These are phyloP conservation scores for Platycheirus albimanus DNA, from an alignment of 2,888 invertebrate genomes.

Conservation along the genomic window DNA sequence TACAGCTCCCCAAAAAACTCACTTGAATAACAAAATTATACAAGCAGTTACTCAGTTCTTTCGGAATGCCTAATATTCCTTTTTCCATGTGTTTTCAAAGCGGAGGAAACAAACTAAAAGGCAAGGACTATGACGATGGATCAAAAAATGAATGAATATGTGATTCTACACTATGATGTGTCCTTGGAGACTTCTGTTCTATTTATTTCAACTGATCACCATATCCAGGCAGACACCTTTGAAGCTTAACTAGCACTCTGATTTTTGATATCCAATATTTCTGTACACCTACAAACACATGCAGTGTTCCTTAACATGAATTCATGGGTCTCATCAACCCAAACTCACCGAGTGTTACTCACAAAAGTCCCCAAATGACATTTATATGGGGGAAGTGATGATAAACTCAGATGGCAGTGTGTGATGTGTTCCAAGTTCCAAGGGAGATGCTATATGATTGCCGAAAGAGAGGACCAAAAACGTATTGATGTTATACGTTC, in stretches of 20 bases:
- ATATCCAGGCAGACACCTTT: neutral
- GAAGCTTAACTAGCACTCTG: slow-evolving; percentile 5
- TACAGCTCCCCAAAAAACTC: neutral
- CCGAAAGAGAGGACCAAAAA: slow-evolving; percentile 16
- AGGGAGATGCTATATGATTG: slow-evolving; percentile 33
- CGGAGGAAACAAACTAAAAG: neutral
- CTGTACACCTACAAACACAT: too few species aligned
- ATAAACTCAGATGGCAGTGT: slow-evolving; percentile 64
- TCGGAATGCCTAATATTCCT: slow-evolving; percentile 19
- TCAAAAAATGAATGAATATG: slow-evolving; percentile 53
- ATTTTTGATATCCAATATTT: too few species aligned
- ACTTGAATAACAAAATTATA: slow-evolving; percentile 30
- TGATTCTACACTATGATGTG: slow-evolving; percentile 58
- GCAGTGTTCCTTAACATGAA: slow-evolving; percentile 35
- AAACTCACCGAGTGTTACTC: slow-evolving; percentile 45
- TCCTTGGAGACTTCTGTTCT: slow-evolving; percentile 56
- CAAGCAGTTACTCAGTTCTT: slow-evolving; percentile 33
- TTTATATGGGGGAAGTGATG: slow-evolving; percentile 71
- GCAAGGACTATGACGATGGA: slow-evolving; percentile 47
- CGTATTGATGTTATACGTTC: slow-evolving; percentile 4
- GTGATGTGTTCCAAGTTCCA: slow-evolving; percentile 38
- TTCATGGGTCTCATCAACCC: slow-evolving; percentile 57
- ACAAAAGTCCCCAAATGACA: slow-evolving; percentile 62
- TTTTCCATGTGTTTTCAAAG: slow-evolving; percentile 14
- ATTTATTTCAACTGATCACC: neutral